Conservation (phyloP, 1,140 invertebrate genomes). For the Drosophila rufa region DNA sequence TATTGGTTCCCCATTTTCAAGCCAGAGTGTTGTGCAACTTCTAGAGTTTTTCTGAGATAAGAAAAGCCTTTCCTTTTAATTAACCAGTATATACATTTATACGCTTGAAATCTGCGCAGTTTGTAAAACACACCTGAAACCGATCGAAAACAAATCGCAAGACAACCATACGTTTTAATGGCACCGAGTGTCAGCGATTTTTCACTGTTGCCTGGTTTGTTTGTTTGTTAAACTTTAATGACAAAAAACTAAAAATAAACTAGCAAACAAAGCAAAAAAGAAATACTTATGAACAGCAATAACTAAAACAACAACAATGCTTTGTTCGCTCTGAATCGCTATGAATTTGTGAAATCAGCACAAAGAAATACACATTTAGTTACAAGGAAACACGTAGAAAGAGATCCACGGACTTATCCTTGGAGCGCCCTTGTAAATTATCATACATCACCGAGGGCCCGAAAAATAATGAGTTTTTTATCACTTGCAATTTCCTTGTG, state of each 20-base stretch:
- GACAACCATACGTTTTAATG: slow-evolving; percentile 52
- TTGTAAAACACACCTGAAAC: slow-evolving; percentile 32
- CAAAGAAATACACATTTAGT: slow-evolving; percentile 13
- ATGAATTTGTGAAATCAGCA: slow-evolving; percentile 53
- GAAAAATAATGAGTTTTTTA: background rate
- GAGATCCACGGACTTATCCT: background rate
- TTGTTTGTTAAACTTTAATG: slow-evolving; percentile 82
- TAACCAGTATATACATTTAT: slow-evolving; percentile 31
- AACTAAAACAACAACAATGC: slow-evolving; percentile 36
- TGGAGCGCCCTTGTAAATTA: slow-evolving; percentile 11
- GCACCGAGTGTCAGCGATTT: slow-evolving; percentile 62
- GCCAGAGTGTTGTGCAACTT: slow-evolving; percentile 14
- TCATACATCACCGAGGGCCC: background rate
- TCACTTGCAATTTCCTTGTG: background rate
- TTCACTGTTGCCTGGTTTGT: slow-evolving; percentile 55
- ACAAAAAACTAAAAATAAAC: slow-evolving; percentile 79
- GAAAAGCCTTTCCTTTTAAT: slow-evolving; percentile 30
- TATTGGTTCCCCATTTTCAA: slow-evolving; percentile 6
- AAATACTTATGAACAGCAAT: slow-evolving; percentile 23
- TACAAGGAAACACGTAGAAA: background rate
- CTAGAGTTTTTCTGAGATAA: slow-evolving; percentile 28
- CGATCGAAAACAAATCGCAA: slow-evolving; percentile 47
- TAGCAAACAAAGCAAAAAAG: slow-evolving; percentile 43
- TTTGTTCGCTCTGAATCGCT: slow-evolving; percentile 39
- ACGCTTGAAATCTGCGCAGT: slow-evolving; percentile 40